These are phyloP conservation scores for Diplolepis rosae DNA, from an alignment of 2,888 invertebrate genomes.

Conservation along the genomic window DNA sequence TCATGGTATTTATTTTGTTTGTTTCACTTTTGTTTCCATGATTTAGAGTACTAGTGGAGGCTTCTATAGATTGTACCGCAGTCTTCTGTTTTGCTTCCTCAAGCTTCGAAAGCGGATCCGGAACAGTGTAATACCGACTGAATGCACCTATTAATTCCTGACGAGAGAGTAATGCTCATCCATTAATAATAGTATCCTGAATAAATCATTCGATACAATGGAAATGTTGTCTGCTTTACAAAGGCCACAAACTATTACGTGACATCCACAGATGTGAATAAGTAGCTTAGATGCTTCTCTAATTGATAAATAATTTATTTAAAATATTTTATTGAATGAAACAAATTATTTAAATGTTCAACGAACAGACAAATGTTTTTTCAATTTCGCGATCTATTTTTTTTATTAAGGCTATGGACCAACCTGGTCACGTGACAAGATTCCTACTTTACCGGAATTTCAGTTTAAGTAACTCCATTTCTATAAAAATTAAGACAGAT, in stretches of 20 bases:
- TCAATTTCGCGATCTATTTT: too few relatives aligned
- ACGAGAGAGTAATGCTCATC: conserved; percentile 69
- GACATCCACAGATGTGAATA: conserved; percentile 23
- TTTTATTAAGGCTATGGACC: too few relatives aligned
- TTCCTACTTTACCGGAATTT: too few relatives aligned
- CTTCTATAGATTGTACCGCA: conserved; percentile 1
- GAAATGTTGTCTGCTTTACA: conserved; percentile 50
- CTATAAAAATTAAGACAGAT: too few relatives aligned
- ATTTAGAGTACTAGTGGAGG: conserved; percentile 55
- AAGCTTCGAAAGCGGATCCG: conserved; percentile 16
- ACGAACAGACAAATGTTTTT: too few relatives aligned
- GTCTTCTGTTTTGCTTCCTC: conserved; percentile 37
- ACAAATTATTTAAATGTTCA: too few relatives aligned
- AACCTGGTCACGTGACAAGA: too few relatives aligned
- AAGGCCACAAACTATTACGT: conserved; percentile 44
- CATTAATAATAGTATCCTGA: conserved; percentile 70
- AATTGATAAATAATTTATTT: neutral
- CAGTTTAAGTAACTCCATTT: too few relatives aligned
- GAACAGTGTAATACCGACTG: conserved; percentile 47
- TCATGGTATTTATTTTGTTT: conserved; percentile 69
- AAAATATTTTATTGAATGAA: too few relatives aligned
- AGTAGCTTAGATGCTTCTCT: neutral
- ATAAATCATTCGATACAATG: conserved; percentile 72
- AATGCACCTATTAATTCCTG: conserved; percentile 66
- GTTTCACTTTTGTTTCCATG: conserved; percentile 68